These are phyloP conservation scores for Piscicola geometra DNA, from an alignment of 2,888 invertebrate genomes.

Conservation along the genomic window DNA sequence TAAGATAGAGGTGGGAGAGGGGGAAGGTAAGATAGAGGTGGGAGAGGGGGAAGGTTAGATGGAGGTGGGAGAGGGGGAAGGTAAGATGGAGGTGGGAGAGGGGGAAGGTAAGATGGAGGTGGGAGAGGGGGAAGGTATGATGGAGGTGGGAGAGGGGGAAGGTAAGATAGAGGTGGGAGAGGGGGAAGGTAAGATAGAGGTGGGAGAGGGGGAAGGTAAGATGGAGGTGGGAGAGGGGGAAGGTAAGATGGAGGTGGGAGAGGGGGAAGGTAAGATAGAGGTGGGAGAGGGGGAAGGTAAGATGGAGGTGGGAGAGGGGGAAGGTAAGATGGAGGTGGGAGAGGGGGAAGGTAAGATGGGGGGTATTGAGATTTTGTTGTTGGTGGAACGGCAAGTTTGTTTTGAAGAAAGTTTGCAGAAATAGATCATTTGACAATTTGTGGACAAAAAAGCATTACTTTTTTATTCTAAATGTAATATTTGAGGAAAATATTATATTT, in stretches of 20 bases:
- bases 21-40: not conserved
- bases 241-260: not conserved
- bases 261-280: not conserved
- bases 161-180: not conserved
- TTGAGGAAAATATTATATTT: no score
- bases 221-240: not conserved
- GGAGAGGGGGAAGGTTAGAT: not conserved
- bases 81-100: not conserved
- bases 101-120: not conserved
- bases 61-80: not conserved
- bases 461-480: no score
- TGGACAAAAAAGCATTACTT: no score
- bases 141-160: not conserved
- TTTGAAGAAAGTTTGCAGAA: no score
- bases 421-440: no score
- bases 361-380: not conserved
- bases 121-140: not conserved
- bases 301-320: not conserved
- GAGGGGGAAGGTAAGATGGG: not conserved
- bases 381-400: no score
- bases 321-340: not conserved
- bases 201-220: not conserved
- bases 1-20: not conserved
- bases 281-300: not conserved
- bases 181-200: not conserved